Conservation (phyloP, 2,113 vertebrate genomes). For the Cisticola juncidis region DNA sequence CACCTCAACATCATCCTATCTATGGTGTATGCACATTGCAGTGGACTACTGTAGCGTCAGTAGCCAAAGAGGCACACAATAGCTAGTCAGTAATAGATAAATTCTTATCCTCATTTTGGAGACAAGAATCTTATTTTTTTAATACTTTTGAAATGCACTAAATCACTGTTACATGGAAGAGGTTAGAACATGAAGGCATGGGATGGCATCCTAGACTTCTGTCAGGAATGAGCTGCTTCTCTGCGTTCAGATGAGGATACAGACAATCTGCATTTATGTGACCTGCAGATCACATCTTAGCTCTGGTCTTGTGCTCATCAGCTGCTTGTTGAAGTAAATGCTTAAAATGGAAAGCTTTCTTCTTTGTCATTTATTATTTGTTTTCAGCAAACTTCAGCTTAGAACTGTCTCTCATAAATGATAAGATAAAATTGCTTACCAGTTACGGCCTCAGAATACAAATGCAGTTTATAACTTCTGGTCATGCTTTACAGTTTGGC, state of each 20-base stretch:
- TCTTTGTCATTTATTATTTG: not conserved
- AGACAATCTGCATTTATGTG: not conserved
- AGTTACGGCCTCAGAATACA: not conserved
- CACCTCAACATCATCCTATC: not conserved
- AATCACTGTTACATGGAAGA: not conserved
- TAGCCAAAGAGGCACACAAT: not conserved
- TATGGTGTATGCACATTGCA: not conserved
- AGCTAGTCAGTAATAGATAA: not conserved
- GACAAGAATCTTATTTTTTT: not conserved
- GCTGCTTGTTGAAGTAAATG: not conserved
- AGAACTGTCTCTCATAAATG: not conserved
- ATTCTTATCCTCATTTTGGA: not conserved
- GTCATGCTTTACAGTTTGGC: not conserved
- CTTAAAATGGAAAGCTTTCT: not conserved
- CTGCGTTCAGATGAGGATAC: not conserved
- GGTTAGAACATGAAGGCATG: not conserved
- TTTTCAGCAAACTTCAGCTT: not conserved
- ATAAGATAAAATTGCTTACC: not conserved
- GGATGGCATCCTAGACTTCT: not conserved
- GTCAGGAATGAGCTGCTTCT: not conserved
- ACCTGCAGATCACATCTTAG: not conserved
- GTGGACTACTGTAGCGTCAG: not conserved
- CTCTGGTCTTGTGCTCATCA: not conserved
- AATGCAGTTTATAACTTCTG: not conserved
- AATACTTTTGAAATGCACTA: not conserved